A percentile compares a stretch with the other conserved stretches of the same genome.
These are phyloP conservation scores for Ceratina japonica DNA, from an alignment of 1,140 invertebrate genomes.

Conservation along the genomic window DNA sequence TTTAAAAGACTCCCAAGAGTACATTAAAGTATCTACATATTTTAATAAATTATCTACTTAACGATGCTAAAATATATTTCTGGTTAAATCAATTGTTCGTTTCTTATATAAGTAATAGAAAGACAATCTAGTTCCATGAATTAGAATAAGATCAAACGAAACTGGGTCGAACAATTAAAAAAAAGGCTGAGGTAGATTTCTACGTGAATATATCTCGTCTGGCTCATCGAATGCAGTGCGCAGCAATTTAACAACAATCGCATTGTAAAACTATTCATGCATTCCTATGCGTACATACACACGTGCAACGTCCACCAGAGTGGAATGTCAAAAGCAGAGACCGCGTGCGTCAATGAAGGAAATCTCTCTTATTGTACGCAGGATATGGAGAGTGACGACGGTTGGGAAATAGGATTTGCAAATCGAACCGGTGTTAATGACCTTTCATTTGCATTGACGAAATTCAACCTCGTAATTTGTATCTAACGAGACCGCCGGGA, in stretches of 20 bases:
- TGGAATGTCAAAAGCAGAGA: constrained; percentile 41
- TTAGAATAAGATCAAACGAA: not conserved
- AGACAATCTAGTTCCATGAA: no score
- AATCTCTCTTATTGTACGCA: constrained; percentile 37
- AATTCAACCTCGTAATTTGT: not conserved
- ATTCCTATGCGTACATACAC: constrained; percentile 66
- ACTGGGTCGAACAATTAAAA: not conserved
- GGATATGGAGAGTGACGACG: constrained; percentile 30
- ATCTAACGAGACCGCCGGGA: no score
- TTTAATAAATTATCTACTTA: no score
- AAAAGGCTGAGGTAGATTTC: not conserved
- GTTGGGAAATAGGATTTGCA: constrained; percentile 17
- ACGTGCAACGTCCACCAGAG: constrained; percentile 50
- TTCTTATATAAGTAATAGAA: no score
- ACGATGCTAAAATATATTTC: no score
- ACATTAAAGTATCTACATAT: no score
- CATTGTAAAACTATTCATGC: constrained; percentile 68
- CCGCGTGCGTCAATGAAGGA: constrained; percentile 50
- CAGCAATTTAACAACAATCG: constrained; percentile 66
- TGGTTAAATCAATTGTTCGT: no score
- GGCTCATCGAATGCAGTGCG: constrained; percentile 34
- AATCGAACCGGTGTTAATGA: constrained; percentile 32
- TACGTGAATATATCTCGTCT: constrained; percentile 43
- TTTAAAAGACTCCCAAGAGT: no score
- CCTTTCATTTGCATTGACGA: constrained; percentile 23